Base-by-base conservation (phyloP, 2,113 vertebrate genomes). In the Nestor notabilis region DNA sequence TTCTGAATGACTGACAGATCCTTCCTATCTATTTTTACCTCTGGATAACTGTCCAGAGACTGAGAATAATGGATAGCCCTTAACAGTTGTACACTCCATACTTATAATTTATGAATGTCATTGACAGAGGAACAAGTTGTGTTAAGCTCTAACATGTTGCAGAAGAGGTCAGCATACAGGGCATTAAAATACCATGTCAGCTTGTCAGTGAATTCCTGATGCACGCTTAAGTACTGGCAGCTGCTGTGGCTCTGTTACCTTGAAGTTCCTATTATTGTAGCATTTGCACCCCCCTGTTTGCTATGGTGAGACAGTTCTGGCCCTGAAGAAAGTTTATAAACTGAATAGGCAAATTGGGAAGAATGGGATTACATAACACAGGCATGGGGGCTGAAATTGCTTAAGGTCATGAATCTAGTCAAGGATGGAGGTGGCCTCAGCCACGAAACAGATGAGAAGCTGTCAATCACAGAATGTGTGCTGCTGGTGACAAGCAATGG, bases 21-120 rank as follows among this genome's bases (percentile, higher is more conserved):
- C 37, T 84, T 82, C 43, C 69, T 61, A 71, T 61, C 56, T 95
- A 79, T 93, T 95, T 96, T 93, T 96, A 94, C 56, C 69, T 69
- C 65, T 76, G 81, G 37, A 72, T 90, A 87, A 79, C 53, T 87
- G 72, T 89, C 83, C 37, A 69, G 69, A 88, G 88, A 79, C n/a
- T 1, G 3, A 82, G 52, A 89, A 93, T 78, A 93, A 95, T 17
- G 41, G 80, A 93, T 39, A 79, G 61, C 17, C 56, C 37, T 69
- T 50, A 81, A 60, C 72, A 92, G 52, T 46, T 89, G 81, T 56
- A 91, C 37, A 60, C 71, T 60, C 52, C 49, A 41, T 55, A 75
- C 28, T 50, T 90, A 33, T 76, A 96, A 72, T 91, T 95, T 65
- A 84, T 63, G 70, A 77, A 86, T 43, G 83, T 31, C 53, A 58